Conservation (phyloP, 2,888 invertebrate genomes). For the Drosophila tanythrix region DNA sequence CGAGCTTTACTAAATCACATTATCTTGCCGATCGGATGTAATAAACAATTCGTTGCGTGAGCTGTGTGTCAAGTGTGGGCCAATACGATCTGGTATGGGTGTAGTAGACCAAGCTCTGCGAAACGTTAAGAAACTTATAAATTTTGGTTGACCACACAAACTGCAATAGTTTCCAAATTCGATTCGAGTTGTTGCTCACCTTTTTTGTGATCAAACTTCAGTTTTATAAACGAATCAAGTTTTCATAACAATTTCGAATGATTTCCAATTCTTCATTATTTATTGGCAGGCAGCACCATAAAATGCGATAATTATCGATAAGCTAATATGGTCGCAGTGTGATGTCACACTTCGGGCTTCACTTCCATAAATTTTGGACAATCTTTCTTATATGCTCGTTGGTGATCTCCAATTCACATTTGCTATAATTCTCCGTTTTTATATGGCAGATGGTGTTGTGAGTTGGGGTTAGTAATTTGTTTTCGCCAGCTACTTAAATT, state of each 20-base stretch:
- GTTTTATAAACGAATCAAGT: background rate
- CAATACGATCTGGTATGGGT: background rate
- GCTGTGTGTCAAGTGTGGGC: background rate
- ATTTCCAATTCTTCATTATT: background rate
- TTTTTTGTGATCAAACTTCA: background rate
- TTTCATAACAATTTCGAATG: background rate
- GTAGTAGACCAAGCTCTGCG: background rate
- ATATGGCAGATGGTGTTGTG: background rate
- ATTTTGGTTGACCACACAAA: background rate
- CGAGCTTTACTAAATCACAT: too few relatives aligned
- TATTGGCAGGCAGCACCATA: background rate
- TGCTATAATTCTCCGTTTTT: background rate
- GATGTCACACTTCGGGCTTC: background rate
- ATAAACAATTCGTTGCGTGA: background rate
- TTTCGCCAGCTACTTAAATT: conserved; percentile 6
- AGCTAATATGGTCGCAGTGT: background rate
- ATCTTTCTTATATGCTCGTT: background rate
- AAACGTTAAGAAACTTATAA: background rate
- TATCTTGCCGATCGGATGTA: too few relatives aligned
- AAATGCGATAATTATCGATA: background rate
- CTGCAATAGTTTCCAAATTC: background rate
- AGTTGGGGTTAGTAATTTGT: background rate
- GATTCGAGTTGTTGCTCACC: background rate
- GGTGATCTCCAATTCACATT: background rate
- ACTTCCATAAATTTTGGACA: background rate